Conservation (phyloP, 2,888 invertebrate species). For the Noctua janthe region DNA sequence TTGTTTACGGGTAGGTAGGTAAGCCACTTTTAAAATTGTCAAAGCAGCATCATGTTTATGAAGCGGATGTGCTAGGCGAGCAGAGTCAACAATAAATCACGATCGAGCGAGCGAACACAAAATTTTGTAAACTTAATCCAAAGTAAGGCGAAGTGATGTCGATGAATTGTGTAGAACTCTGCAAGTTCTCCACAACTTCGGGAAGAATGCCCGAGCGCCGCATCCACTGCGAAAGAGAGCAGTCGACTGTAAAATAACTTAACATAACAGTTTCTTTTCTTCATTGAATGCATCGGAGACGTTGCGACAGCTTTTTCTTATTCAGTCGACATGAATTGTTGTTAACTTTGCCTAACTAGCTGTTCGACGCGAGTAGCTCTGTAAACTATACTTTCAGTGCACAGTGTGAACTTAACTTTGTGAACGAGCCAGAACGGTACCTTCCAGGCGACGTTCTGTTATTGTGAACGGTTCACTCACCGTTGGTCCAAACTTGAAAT, state of each 20-base stretch:
- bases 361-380: slow-evolving; percentile 56
- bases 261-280: slow-evolving; percentile 75
- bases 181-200: slow-evolving; percentile 77
- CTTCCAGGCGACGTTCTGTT: slow-evolving; percentile 23
- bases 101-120: slow-evolving; percentile 73
- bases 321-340: slow-evolving; percentile 72
- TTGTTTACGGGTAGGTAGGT: background rate
- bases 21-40: slow-evolving; percentile 35
- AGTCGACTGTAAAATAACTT: slow-evolving; percentile 82
- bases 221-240: slow-evolving; percentile 74
- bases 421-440: slow-evolving; percentile 18
- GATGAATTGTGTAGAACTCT: slow-evolving; percentile 78
- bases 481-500: background rate
- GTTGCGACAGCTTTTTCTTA: slow-evolving; percentile 66
- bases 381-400: slow-evolving; percentile 44
- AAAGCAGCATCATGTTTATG: slow-evolving; percentile 58
- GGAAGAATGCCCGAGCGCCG: slow-evolving; percentile 73
- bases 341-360: slow-evolving; percentile 73
- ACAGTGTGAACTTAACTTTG: slow-evolving; percentile 27
- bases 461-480: slow-evolving; percentile 12
- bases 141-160: slow-evolving; percentile 75
- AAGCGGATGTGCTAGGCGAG: slow-evolving; percentile 57
- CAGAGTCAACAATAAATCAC: slow-evolving; percentile 74
- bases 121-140: slow-evolving; percentile 80
- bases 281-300: slow-evolving; percentile 64